Base-by-base conservation (phyloP, 2,888 invertebrate species). In the Dugesia japonica region DNA sequence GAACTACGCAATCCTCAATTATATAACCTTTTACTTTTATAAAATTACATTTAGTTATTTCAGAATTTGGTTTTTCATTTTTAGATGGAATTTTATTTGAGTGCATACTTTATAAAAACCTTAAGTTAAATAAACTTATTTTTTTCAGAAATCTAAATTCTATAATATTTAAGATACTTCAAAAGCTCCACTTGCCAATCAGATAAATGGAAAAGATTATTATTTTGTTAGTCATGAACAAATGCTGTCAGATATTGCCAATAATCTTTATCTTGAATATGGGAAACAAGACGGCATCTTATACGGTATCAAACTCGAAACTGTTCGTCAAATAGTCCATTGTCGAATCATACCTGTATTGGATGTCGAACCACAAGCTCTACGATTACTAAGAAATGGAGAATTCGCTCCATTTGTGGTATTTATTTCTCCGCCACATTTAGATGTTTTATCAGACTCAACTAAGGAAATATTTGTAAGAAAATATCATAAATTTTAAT, bases 141-240 rank as follows among this genome's bases (percentile, higher is more conserved):
- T n/a, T n/a, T n/a, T n/a, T n/a, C n/a, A n/a, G n/a, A n/a, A n/a
- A n/a, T n/a, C n/a, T n/a, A n/a, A n/a, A n/a, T n/a, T n/a, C n/a
- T n/a, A n/a, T n/a, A n/a, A n/a, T n/a, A n/a, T n/a, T n/a, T n/a
- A n/a, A 56, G 56, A 56, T 56, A 56, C 56, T n/a, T 56, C 56
- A 56, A 56, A 56, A 56, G n/a, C 56, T 7, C 56, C 56, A 20
- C 56, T 56, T 56, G 56, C 56, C 56, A 56, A 56, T 23, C 56
- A 56, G 17, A 56, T 56, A 4, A 56, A 56, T n/a, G 56, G 56
- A n/a, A 56, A 56, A 56, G 56, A 56, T 56, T 56, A 56, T 56
- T n/a, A 56, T 56, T 56, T 56, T n/a, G 56, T 56, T 7, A 56
- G 56, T 56, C 56, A 56, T n/a, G 56, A 56, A 56, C 56, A 56